phyloP scores from a whole-genome alignment of 1,140 invertebrate species.

The Lordiphosa collinella region DNA sequence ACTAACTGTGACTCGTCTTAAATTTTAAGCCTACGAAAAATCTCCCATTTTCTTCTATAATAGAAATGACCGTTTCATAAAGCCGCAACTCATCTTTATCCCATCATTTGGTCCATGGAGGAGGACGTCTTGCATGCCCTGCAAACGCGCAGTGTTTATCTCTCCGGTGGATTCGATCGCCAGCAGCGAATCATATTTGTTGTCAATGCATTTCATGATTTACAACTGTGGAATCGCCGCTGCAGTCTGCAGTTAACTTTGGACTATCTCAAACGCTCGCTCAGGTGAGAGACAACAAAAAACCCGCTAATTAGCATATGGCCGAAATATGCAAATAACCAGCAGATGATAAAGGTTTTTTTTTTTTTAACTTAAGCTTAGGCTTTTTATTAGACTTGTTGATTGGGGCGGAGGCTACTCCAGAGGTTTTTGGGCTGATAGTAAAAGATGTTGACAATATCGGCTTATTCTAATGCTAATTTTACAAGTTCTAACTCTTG shows the following conservation, averaged over 20 bases:
- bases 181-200: constrained; percentile 84
- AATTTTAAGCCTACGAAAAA: constrained; percentile 56
- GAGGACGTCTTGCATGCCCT: constrained; percentile 81
- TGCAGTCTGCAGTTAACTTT: constrained; percentile 81
- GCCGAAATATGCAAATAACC: constrained; percentile 67
- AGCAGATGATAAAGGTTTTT: constrained; percentile 54
- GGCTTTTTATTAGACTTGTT: constrained; percentile 57
- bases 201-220: constrained; percentile 83
- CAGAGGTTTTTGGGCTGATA: constrained; percentile 7
- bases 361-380: constrained; percentile 20
- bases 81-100: constrained; percentile 18
- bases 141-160: constrained; percentile 81
- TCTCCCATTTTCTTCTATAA: constrained; percentile 10
- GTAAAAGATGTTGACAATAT: constrained; percentile 15
- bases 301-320: constrained; percentile 58
- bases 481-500: constrained; percentile 2
- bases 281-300: constrained; percentile 81
- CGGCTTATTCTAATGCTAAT: constrained; percentile 39
- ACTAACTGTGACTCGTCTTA: constrained; percentile 72
- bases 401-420: constrained; percentile 12
- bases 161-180: constrained; percentile 85
- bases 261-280: constrained; percentile 83
- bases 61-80: constrained; percentile 46
- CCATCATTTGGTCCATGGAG: constrained; percentile 62
- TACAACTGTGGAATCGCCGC: constrained; percentile 80